A percentile compares a stretch with the other conserved stretches of the same genome.
Conservation (phyloP, 2,888 invertebrate species). For the Formica aserva region DNA sequence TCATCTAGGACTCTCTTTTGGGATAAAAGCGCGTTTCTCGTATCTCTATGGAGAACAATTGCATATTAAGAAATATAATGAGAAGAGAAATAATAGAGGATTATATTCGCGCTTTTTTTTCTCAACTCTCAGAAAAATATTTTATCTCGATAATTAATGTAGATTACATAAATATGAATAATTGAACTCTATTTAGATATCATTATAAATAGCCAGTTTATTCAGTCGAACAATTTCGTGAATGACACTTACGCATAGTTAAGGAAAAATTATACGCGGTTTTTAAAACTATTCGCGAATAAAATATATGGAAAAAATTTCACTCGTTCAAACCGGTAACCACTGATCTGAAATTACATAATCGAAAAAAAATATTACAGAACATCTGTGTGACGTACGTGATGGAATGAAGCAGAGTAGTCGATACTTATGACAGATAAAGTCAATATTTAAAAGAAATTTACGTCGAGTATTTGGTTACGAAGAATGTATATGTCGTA, state of each 20-base stretch:
- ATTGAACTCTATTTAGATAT: neutral
- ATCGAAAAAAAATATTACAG: conserved; percentile 25
- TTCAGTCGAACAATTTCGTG: neutral
- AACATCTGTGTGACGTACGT: conserved; percentile 59
- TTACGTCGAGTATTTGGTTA: conserved; percentile 30
- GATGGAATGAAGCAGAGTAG: conserved; percentile 32
- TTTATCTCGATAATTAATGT: neutral
- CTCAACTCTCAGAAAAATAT: neutral
- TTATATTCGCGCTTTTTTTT: neutral
- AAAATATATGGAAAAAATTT: neutral
- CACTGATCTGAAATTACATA: conserved; percentile 25
- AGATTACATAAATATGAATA: neutral
- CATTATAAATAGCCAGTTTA: neutral
- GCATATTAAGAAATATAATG: neutral
- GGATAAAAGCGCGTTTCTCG: neutral
- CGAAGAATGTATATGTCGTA: neutral
- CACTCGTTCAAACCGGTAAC: neutral
- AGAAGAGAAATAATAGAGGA: neutral
- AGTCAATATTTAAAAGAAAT: conserved; percentile 47
- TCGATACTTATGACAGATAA: conserved; percentile 43
- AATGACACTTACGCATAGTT: neutral
- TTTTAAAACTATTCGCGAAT: conserved; percentile 7
- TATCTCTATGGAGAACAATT: neutral
- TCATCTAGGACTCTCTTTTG: conserved; percentile 34
- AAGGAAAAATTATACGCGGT: neutral